Percentiles rank a stretch among this genome's conserved stretches.
phyloP scores from a whole-genome alignment of 1,140 invertebrate species.

The Drosophila nannoptera region DNA sequence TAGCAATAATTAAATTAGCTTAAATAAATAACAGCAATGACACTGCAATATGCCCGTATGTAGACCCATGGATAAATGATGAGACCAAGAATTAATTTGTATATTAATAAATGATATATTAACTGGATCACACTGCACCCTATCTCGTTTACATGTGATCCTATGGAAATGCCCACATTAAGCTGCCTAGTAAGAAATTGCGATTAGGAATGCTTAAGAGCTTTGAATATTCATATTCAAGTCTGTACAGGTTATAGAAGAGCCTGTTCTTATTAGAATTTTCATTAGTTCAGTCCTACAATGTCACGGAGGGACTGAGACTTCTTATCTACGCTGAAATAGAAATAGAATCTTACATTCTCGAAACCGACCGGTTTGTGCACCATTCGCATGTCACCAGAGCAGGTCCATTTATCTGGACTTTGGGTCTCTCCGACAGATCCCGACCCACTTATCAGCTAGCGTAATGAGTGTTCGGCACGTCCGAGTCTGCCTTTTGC shows the following conservation, averaged over 20 bases:
- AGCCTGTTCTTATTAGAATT: background rate
- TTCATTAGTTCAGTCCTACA: background rate
- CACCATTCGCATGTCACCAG: conserved; percentile 21
- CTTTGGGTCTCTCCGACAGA: background rate
- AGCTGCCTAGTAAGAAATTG: background rate
- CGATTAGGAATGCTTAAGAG: background rate
- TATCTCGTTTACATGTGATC: no score
- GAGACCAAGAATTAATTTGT: no score
- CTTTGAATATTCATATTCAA: no score
- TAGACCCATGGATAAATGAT: no score
- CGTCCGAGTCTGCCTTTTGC: conserved; percentile 42
- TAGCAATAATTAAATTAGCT: conserved; percentile 15
- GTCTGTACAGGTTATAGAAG: no score
- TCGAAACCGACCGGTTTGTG: conserved; percentile 2
- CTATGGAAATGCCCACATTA: no score
- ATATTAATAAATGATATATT: no score
- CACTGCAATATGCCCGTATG: no score
- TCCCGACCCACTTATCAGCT: conserved; percentile 29
- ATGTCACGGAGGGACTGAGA: background rate
- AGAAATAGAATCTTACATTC: background rate
- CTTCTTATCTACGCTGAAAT: conserved; percentile 2
- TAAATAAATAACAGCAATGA: conserved; percentile 15
- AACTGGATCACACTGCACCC: no score
- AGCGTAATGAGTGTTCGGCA: conserved; percentile 12
- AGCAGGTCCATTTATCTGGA: conserved; percentile 8